Percentiles rank a stretch among this genome's conserved stretches.
phyloP scores from a whole-genome alignment of 37 sponge, comb jelly and placozoan genomes.

The Haliclona indistincta region DNA sequence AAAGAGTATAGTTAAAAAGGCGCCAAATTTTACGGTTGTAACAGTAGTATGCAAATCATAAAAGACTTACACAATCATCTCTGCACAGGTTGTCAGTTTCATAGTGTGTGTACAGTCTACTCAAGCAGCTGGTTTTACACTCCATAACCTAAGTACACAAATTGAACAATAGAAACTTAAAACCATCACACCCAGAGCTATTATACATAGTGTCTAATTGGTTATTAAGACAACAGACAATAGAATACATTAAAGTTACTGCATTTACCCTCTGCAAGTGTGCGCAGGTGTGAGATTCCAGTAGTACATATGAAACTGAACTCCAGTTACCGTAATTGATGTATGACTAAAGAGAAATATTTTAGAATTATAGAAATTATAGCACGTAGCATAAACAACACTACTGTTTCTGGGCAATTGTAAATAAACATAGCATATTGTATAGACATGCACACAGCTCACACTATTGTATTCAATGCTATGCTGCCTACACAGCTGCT shows the following conservation, averaged over 20 bases:
- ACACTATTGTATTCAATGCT: background rate
- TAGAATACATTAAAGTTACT: background rate
- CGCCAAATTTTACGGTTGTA: too few relatives aligned
- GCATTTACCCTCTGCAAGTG: background rate
- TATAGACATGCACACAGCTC: background rate
- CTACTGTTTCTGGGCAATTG: too few relatives aligned
- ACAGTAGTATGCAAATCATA: too few relatives aligned
- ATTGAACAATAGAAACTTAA: too few relatives aligned
- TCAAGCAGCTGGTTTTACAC: background rate
- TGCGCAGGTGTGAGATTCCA: background rate
- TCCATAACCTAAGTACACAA: conserved; percentile 3
- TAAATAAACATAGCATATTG: background rate
- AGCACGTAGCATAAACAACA: background rate
- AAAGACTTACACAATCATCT: conserved; percentile 4
- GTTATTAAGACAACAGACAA: background rate
- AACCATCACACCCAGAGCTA: too few relatives aligned
- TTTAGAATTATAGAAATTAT: background rate
- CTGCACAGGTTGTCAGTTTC: background rate
- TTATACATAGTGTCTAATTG: background rate
- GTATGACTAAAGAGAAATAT: background rate
- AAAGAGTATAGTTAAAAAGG: too few relatives aligned
- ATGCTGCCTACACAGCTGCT: background rate
- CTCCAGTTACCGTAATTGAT: background rate
- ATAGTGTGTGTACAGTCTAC: background rate
- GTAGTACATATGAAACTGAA: background rate